These are phyloP conservation scores for Cardiocondyla obscurior DNA, from an alignment of 1,140 invertebrate species.

Conservation along the genomic window DNA sequence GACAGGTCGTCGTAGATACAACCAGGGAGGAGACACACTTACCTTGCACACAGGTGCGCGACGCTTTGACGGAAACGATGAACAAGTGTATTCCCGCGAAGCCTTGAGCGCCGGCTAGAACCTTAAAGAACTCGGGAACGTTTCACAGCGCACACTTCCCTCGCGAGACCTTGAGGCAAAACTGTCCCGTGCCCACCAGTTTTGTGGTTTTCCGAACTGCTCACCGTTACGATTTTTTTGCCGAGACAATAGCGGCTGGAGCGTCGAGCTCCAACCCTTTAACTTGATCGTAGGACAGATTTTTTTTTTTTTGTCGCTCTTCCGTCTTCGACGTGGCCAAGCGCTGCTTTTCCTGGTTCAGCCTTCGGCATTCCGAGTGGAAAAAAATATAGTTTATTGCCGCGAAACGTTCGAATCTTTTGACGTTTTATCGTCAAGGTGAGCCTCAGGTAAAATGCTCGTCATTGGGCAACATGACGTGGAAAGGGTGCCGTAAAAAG, in stretches of 20 bases:
- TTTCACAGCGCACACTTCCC: slow-evolving; percentile 60
- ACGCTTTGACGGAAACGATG: slow-evolving; percentile 12
- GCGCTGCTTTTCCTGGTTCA: slow-evolving; percentile 35
- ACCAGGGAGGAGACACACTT: slow-evolving; percentile 36
- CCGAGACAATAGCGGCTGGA: slow-evolving; percentile 72
- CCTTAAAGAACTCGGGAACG: slow-evolving; percentile 62
- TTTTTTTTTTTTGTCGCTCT: slow-evolving; percentile 19
- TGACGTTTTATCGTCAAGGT: slow-evolving; percentile 74
- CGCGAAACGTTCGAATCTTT: slow-evolving; percentile 62
- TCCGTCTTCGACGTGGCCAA: not conserved
- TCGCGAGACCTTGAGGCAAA: slow-evolving; percentile 76
- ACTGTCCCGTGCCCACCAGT: slow-evolving; percentile 75
- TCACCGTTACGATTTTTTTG: slow-evolving; percentile 67
- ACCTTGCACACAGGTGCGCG: slow-evolving; percentile 59
- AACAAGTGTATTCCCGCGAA: slow-evolving; percentile 1
- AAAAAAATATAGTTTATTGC: slow-evolving; percentile 78
- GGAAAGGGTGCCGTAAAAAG: slow-evolving; percentile 78
- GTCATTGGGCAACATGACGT: slow-evolving; percentile 35
- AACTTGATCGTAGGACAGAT: not conserved
- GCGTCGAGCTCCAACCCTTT: slow-evolving; percentile 73
- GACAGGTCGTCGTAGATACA: not conserved
- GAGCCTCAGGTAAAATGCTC: slow-evolving; percentile 63
- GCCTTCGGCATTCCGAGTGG: slow-evolving; percentile 50
- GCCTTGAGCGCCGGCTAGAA: slow-evolving; percentile 62
- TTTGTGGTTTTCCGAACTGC: slow-evolving; percentile 72